phyloP scores from a whole-genome alignment of 64 coral and sea anemone genomes.

The Acropora tenuis region DNA sequence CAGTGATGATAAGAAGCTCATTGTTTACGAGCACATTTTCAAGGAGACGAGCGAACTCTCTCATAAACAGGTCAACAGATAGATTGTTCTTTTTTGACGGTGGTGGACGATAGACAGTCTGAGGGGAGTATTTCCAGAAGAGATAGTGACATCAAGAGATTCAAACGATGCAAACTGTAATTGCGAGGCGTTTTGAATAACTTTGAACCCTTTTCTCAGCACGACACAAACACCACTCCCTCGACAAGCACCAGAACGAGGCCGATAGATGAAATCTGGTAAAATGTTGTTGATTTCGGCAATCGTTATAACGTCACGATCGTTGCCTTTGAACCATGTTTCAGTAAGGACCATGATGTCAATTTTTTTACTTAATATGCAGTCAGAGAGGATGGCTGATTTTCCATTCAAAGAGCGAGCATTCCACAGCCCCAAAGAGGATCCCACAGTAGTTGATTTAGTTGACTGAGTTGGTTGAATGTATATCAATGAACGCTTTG shows the following conservation, averaged over 20 bases:
- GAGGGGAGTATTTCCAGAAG: too few species aligned
- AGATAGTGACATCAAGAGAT: too few species aligned
- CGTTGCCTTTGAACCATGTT: constrained; percentile 6
- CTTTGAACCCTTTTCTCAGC: background rate
- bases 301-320: background rate
- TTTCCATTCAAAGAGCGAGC: constrained; percentile 10
- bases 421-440: constrained; percentile 9
- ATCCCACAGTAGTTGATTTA: background rate
- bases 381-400: constrained; percentile 4
- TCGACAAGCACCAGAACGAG: background rate
- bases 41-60: too few species aligned
- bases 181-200: background rate
- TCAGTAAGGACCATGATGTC: constrained; percentile 23
- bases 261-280: background rate
- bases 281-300: constrained; percentile 2
- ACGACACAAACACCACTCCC: constrained; percentile 1
- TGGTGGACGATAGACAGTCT: too few species aligned
- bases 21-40: too few species aligned
- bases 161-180: background rate
- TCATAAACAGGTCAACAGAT: too few species aligned
- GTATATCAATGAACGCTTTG: constrained; percentile 18
- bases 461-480: background rate
- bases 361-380: constrained; percentile 22
- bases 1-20: too few species aligned
- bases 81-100: too few species aligned